These are phyloP conservation scores for Synaphobranchus kaupii DNA, from an alignment of 2,797 vertebrate species.

Conservation along the genomic window DNA sequence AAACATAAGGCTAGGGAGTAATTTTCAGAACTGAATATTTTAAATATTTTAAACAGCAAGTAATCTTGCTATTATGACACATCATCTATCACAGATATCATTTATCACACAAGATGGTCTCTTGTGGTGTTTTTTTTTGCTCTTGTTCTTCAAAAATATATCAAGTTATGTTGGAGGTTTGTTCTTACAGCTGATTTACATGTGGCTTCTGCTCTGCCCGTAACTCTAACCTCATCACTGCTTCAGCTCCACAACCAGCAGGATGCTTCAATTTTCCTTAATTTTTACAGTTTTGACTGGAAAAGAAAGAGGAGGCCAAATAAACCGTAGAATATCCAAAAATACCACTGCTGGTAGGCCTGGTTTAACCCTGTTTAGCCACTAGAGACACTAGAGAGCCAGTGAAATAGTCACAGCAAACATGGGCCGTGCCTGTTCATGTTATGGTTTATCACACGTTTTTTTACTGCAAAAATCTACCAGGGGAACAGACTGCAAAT, in stretches of 20 bases:
- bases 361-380: background rate
- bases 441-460: background rate
- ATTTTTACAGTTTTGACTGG: background rate
- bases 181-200: background rate
- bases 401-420: background rate
- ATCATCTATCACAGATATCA: too few species aligned
- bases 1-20: too few species aligned
- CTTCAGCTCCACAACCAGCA: background rate
- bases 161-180: background rate
- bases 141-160: background rate
- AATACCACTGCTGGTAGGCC: too few species aligned
- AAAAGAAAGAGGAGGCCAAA: background rate
- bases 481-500: background rate
- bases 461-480: background rate
- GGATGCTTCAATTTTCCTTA: background rate
- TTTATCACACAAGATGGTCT: too few species aligned
- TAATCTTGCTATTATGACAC: too few species aligned
- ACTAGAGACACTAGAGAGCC: background rate
- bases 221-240: background rate
- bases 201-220: background rate
- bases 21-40: too few species aligned
- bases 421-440: background rate
- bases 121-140: background rate
- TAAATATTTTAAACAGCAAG: too few species aligned
- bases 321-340: too few species aligned